These are phyloP conservation scores for Pherbina coryleti DNA, from an alignment of 2,888 invertebrate genomes.

Conservation along the genomic window DNA sequence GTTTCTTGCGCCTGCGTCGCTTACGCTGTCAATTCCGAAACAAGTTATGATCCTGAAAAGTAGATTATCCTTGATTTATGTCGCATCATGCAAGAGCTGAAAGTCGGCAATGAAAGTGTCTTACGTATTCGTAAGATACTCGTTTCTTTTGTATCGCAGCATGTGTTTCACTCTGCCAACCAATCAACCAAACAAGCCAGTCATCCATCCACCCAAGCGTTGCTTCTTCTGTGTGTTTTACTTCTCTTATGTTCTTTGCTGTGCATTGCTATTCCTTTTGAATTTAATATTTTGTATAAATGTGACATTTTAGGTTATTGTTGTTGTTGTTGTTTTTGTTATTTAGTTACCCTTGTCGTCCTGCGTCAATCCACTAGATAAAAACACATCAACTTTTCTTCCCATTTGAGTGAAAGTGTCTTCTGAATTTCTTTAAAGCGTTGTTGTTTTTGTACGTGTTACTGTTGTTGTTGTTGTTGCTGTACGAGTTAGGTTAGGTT, in stretches of 20 bases:
- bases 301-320: conserved; percentile 22
- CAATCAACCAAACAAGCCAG: not conserved
- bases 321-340: conserved; percentile 6
- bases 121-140: conserved; percentile 43
- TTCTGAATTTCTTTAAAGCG: not conserved
- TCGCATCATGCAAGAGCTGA: conserved; percentile 56
- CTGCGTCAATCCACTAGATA: conserved; percentile 48
- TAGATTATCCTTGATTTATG: conserved; percentile 70
- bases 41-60: conserved; percentile 70
- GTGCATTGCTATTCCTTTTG: conserved; percentile 3
- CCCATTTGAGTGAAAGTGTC: conserved; percentile 52
- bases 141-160: conserved; percentile 22
- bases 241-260: not conserved
- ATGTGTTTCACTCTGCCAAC: conserved; percentile 20
- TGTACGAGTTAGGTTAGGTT: not conserved
- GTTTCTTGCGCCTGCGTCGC: conserved; percentile 44
- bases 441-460: conserved; percentile 6
- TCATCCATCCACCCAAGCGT: conserved; percentile 5
- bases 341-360: conserved; percentile 31
- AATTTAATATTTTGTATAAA: conserved; percentile 18
- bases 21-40: conserved; percentile 67
- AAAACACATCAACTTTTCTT: conserved; percentile 56
- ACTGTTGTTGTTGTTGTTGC: not conserved
- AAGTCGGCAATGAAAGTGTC: conserved; percentile 52
- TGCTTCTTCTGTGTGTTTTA: not conserved